Conservation (phyloP, 2,888 invertebrate genomes). For the Meta bourneti region DNA sequence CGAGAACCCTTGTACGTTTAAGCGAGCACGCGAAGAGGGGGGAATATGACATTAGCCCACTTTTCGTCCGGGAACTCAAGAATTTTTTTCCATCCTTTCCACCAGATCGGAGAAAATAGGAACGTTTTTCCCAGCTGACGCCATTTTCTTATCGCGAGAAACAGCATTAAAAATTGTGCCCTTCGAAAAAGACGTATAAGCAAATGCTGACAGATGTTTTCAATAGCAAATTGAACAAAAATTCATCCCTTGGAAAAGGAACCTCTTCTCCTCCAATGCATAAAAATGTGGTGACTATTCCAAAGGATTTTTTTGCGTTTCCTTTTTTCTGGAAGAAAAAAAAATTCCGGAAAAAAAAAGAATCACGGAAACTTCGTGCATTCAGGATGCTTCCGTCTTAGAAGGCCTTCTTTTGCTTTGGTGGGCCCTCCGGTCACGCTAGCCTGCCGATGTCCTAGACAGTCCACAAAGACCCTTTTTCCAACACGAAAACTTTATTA, state of each 20-base stretch:
- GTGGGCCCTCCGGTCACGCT: constrained; percentile 52
- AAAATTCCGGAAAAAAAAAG: constrained; percentile 9
- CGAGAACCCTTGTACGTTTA: background rate
- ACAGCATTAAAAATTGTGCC: constrained; percentile 67
- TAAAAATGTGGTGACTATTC: constrained; percentile 36
- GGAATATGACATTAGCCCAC: constrained; percentile 43
- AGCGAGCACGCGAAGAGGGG: background rate
- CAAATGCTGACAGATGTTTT: constrained; percentile 72
- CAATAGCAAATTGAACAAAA: constrained; percentile 71
- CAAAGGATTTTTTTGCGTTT: constrained; percentile 4
- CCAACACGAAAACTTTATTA: constrained; percentile 54
- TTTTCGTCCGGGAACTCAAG: constrained; percentile 45
- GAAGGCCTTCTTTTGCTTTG: background rate
- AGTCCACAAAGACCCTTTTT: constrained; percentile 26
- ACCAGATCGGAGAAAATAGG: constrained; percentile 47
- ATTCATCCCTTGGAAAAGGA: constrained; percentile 12
- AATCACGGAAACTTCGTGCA: constrained; percentile 24
- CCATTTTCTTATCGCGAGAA: constrained; percentile 65
- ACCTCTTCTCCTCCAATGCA: constrained; percentile 22
- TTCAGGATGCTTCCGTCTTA: constrained; percentile 31
- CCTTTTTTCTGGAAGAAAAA: constrained; percentile 6
- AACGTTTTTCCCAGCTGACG: constrained; percentile 64
- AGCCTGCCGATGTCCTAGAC: constrained; percentile 11
- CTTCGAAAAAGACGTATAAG: constrained; percentile 48
- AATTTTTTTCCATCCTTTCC: constrained; percentile 36